Evolutionary conservation across 2,888 invertebrate species (phyloP).

Genomic region (Amblyjoppa proteus): DNA sequence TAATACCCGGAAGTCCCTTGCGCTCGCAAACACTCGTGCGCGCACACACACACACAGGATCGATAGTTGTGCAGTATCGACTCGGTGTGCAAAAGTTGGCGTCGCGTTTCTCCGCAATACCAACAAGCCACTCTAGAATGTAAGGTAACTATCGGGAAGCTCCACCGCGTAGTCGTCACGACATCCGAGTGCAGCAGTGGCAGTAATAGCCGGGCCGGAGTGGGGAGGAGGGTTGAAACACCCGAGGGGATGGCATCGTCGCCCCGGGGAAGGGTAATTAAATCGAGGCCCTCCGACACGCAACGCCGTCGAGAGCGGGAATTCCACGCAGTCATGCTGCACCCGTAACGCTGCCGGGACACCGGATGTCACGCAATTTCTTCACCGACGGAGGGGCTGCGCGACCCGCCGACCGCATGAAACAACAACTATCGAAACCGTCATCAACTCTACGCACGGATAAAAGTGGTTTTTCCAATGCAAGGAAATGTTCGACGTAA

Average conservation of each 20-base stretch:
- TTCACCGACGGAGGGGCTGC: slow-evolving; percentile 7
- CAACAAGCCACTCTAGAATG: slow-evolving; percentile 43
- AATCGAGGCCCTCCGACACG: slow-evolving; percentile 67
- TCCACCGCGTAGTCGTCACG: slow-evolving; percentile 48
- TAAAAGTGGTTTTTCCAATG: not conserved
- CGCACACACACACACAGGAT: not conserved
- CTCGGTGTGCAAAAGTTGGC: slow-evolving; percentile 2
- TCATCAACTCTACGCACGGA: not conserved
- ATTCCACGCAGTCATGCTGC: slow-evolving; percentile 53
- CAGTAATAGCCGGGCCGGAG: slow-evolving; percentile 38
- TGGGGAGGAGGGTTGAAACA: slow-evolving; percentile 45
- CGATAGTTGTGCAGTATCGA: slow-evolving; percentile 5
- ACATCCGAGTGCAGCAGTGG: slow-evolving; percentile 50
- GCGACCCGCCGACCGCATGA: not conserved
- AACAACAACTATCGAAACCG: not conserved
- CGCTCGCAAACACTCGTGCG: too few relatives aligned
- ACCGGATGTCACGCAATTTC: slow-evolving; percentile 6
- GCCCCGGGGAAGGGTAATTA: slow-evolving; percentile 68
- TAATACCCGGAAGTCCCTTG: slow-evolving; percentile 11
- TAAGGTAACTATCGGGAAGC: slow-evolving; percentile 54
- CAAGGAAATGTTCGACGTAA: not conserved
- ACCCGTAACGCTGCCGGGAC: slow-evolving; percentile 41
- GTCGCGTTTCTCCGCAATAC: slow-evolving; percentile 11
- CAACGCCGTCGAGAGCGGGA: slow-evolving; percentile 41
- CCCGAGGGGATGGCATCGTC: slow-evolving; percentile 62